Conservation (phyloP, 1,140 invertebrate genomes). For the Bombus terrestris region DNA sequence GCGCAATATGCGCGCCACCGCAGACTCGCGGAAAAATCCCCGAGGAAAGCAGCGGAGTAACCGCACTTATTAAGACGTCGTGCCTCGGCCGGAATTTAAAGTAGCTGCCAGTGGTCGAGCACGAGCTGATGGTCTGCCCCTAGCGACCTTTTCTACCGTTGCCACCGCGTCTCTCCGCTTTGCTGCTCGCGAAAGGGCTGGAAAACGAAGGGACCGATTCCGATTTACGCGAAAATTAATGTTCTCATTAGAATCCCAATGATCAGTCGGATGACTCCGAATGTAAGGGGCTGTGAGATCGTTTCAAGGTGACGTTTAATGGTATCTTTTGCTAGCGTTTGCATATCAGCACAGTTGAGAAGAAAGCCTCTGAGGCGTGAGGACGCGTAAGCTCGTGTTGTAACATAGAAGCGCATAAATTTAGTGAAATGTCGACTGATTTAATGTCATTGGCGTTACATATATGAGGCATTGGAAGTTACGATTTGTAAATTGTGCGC, state of each 20-base stretch:
- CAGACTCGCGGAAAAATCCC: conserved; percentile 61
- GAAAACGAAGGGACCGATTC: background rate
- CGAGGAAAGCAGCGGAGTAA: conserved; percentile 69
- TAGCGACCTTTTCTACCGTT: background rate
- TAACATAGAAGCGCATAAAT: no score
- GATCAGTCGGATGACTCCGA: conserved; percentile 3
- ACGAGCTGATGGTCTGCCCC: conserved; percentile 57
- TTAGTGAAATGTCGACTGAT: no score
- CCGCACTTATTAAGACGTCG: conserved; percentile 82
- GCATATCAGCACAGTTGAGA: background rate
- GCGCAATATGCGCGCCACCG: conserved; percentile 68
- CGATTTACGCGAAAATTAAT: conserved; percentile 13
- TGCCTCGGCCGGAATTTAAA: conserved; percentile 77
- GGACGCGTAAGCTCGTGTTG: no score
- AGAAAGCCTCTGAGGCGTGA: no score
- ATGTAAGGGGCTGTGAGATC: background rate
- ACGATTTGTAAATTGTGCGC: no score
- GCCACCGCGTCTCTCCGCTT: background rate
- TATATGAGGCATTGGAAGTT: no score
- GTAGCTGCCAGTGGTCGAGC: conserved; percentile 65
- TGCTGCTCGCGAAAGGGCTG: background rate
- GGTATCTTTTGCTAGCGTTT: background rate
- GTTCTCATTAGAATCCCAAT: conserved; percentile 36
- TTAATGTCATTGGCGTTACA: no score
- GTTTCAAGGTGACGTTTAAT: background rate